phyloP scores from a whole-genome alignment of 2,797 vertebrate genomes.

The Jordanella pulchra region DNA sequence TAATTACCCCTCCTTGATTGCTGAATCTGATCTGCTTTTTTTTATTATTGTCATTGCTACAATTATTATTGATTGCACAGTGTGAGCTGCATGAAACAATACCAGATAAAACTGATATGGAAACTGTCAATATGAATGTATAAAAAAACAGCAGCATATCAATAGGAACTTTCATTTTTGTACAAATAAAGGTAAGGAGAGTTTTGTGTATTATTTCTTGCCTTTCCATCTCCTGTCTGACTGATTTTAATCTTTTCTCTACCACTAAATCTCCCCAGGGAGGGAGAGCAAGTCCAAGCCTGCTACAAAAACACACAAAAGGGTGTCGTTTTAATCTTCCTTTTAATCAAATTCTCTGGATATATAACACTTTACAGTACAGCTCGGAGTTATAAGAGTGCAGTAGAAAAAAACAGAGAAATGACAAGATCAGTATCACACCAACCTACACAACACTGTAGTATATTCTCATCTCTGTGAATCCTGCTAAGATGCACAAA shows the following conservation, averaged over 20 bases:
- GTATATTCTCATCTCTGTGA: slow-evolving; percentile 3
- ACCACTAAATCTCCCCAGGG: slow-evolving; percentile 59
- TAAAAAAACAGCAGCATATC: slow-evolving; percentile 30
- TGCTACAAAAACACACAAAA: slow-evolving; percentile 40
- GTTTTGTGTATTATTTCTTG: slow-evolving; percentile 38
- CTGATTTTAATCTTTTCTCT: slow-evolving; percentile 60
- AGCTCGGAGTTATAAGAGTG: slow-evolving; percentile 25
- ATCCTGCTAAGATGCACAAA: slow-evolving; percentile 18
- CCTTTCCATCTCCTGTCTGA: slow-evolving; percentile 44
- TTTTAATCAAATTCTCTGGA: slow-evolving; percentile 53
- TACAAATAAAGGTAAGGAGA: slow-evolving; percentile 30
- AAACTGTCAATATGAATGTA: slow-evolving; percentile 14
- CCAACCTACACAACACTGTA: slow-evolving; percentile 18
- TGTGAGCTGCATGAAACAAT: slow-evolving; percentile 1
- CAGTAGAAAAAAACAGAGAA: slow-evolving; percentile 29
- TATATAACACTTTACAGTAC: slow-evolving; percentile 31
- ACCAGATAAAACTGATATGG: background rate
- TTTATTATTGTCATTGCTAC: slow-evolving; percentile 15
- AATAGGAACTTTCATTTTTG: slow-evolving; percentile 15
- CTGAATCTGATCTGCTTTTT: slow-evolving; percentile 12
- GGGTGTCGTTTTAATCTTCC: slow-evolving; percentile 48
- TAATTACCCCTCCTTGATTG: slow-evolving; percentile 16
- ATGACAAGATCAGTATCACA: slow-evolving; percentile 39
- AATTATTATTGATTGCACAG: slow-evolving; percentile 8
- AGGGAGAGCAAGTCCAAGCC: slow-evolving; percentile 21